phyloP scores from a whole-genome alignment of 2,888 invertebrate species.

The Dolomedes plantarius region DNA sequence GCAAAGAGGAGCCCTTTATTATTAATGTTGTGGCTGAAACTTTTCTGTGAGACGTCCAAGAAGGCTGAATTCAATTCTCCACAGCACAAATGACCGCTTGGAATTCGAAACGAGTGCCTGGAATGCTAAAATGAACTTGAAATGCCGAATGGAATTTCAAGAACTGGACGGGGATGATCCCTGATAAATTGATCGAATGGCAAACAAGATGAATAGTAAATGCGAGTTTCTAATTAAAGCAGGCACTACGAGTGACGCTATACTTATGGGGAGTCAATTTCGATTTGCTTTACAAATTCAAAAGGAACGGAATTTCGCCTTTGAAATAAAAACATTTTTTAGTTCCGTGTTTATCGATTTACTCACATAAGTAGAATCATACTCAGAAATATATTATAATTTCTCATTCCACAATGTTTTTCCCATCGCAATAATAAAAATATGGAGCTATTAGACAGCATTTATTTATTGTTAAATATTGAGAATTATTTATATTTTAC shows the following conservation, averaged over 20 bases:
- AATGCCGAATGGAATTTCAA: conserved; percentile 7
- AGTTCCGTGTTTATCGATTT: too few relatives aligned
- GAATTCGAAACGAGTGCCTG: conserved; percentile 5
- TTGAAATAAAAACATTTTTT: too few relatives aligned
- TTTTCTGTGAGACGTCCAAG: not conserved
- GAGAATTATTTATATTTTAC: too few relatives aligned
- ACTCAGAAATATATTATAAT: too few relatives aligned
- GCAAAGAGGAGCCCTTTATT: too few relatives aligned
- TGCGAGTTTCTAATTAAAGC: not conserved
- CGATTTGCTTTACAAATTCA: too few relatives aligned
- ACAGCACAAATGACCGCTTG: not conserved
- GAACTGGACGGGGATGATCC: not conserved
- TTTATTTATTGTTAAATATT: too few relatives aligned
- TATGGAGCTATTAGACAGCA: too few relatives aligned
- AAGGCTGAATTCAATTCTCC: conserved; percentile 3
- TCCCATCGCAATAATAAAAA: too few relatives aligned
- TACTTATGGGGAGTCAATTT: not conserved
- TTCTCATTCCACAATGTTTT: too few relatives aligned
- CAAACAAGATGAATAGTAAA: not conserved
- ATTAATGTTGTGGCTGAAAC: not conserved
- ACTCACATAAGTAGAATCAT: too few relatives aligned
- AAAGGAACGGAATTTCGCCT: too few relatives aligned
- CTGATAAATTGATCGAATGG: not conserved
- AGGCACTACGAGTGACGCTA: not conserved
- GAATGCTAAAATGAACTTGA: conserved; percentile 12